Percentiles rank a stretch among this genome's conserved stretches.
Conservation (phyloP, 2,797 vertebrate genomes). For the Avahi laniger region DNA sequence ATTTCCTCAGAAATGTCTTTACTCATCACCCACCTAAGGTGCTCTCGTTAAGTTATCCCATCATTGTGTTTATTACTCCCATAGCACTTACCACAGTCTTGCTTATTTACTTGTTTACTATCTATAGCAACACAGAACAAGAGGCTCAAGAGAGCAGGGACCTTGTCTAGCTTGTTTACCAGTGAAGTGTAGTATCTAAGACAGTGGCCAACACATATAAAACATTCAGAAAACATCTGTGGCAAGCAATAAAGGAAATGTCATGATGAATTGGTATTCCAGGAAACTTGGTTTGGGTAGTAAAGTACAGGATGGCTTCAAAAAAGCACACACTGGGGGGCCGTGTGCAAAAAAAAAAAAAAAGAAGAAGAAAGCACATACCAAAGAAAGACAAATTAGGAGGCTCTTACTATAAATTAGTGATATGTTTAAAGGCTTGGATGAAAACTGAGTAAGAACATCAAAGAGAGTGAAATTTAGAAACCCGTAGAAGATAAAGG, state of each 20-base stretch:
- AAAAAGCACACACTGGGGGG: background rate
- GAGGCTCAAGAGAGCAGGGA: background rate
- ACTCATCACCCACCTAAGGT: background rate
- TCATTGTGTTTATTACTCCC: background rate
- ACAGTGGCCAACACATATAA: background rate
- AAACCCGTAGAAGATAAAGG: background rate
- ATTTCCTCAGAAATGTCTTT: background rate
- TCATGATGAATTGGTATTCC: background rate
- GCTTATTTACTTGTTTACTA: background rate
- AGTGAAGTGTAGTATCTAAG: background rate
- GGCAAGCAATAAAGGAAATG: background rate
- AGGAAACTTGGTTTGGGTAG: background rate
- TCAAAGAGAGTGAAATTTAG: background rate
- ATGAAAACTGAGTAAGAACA: background rate
- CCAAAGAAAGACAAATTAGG: background rate
- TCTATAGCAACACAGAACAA: background rate
- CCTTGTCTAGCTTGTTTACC: background rate
- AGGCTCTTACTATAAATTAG: background rate
- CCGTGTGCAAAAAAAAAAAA: background rate
- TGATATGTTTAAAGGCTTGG: background rate
- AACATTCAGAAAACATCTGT: background rate
- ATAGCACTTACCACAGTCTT: background rate
- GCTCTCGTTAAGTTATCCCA: background rate
- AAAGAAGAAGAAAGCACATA: background rate
- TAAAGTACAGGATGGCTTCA: background rate